A percentile compares a stretch with the other conserved stretches of the same genome.
These are phyloP conservation scores for Liparis tanakae DNA, from an alignment of 2,797 vertebrate genomes.

Conservation along the genomic window DNA sequence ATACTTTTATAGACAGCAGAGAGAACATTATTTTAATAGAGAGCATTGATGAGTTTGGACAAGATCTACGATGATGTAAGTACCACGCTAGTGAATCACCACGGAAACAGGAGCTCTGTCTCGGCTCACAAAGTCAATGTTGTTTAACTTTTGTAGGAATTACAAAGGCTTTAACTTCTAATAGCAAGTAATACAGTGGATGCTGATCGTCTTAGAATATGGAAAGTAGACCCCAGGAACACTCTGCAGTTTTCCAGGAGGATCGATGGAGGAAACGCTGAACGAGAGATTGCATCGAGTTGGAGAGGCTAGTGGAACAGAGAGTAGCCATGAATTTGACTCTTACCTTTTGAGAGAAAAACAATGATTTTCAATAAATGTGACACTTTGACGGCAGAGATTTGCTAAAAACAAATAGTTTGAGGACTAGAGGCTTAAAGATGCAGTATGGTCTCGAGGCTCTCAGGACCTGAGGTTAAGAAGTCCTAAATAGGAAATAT, in stretches of 20 bases:
- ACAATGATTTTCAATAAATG: background rate
- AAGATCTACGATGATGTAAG: background rate
- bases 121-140: background rate
- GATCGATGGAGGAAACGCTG: conserved; percentile 9
- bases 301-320: conserved; percentile 2
- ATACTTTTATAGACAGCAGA: conserved; percentile 12
- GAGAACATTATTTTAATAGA: background rate
- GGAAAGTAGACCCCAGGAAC: background rate
- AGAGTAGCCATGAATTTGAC: background rate
- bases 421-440: background rate
- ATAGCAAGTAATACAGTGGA: background rate
- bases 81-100: background rate
- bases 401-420: conserved; percentile 9
- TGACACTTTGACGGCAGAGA: conserved; percentile 5
- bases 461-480: background rate
- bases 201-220: background rate
- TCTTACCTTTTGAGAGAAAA: background rate
- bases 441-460: background rate
- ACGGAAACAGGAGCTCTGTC: background rate
- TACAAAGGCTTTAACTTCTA: background rate
- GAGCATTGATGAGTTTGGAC: background rate
- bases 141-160: background rate
- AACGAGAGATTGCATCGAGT: background rate
- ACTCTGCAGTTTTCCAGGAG: background rate
- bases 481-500: background rate